Percentiles rank a stretch among this genome's conserved stretches.
Conservation (phyloP, 2,113 vertebrate species). For the Alouatta palliata region DNA sequence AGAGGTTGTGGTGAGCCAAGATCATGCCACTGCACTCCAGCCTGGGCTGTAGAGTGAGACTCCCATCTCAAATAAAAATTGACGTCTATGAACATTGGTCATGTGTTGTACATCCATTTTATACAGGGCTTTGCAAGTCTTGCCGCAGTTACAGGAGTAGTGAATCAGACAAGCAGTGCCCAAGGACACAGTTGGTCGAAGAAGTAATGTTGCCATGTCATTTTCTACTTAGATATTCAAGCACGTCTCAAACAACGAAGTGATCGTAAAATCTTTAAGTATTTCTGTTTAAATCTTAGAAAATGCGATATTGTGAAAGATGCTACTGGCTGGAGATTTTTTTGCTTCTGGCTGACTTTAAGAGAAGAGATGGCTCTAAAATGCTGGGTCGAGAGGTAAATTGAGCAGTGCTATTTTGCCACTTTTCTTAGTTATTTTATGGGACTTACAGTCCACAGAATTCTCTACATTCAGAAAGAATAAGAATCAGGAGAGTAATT, state of each 20-base stretch:
- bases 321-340: background rate
- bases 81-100: background rate
- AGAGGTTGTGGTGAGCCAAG: no score
- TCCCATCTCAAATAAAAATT: no score
- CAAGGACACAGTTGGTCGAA: background rate
- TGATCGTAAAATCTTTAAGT: background rate
- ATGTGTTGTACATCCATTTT: background rate
- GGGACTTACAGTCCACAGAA: background rate
- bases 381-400: background rate
- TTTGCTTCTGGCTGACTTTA: background rate
- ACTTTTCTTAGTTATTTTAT: background rate
- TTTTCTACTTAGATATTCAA: background rate
- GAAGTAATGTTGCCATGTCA: background rate
- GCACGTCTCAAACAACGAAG: background rate
- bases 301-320: background rate
- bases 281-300: background rate
- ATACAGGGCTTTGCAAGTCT: background rate
- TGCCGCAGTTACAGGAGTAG: background rate
- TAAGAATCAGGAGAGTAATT: background rate
- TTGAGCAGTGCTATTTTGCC: background rate
- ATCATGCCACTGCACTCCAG: no score
- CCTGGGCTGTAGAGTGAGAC: no score
- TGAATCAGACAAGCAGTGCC: background rate
- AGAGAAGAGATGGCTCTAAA: background rate
- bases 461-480: background rate